A percentile compares a stretch with the other conserved stretches of the same genome.
Conservation (phyloP, 92 coral and sea anemone genomes). For the Micromussa lordhowensis region DNA sequence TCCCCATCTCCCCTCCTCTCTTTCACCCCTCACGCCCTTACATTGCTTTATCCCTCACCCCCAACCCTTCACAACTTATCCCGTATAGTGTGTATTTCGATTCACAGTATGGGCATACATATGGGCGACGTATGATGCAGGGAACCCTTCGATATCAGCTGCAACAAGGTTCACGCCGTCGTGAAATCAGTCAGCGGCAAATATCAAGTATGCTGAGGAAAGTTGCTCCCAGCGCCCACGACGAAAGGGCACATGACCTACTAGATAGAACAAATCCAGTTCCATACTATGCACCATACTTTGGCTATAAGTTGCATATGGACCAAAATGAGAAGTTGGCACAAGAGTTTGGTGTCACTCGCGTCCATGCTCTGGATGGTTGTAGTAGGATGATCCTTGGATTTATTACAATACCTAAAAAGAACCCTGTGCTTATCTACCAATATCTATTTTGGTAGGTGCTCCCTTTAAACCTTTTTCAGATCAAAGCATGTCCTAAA, state of each 20-base stretch:
- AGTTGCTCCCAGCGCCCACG: conserved; percentile 38
- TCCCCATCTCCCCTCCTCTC: too few relatives aligned
- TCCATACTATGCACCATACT: conserved; percentile 64
- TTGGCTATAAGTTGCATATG: conserved; percentile 63
- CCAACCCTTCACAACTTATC: too few relatives aligned
- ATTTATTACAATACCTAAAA: conserved; percentile 51
- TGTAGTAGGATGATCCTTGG: conserved; percentile 61
- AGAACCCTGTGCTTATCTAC: conserved; percentile 47
- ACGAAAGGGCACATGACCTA: conserved; percentile 39
- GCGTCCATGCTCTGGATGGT: conserved; percentile 55
- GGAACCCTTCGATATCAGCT: conserved; percentile 33
- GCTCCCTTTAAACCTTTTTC: neutral
- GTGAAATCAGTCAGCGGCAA: conserved; percentile 35
- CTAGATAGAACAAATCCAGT: conserved; percentile 54
- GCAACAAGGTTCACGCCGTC: neutral
- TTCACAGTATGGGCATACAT: conserved; percentile 52
- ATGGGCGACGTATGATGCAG: conserved; percentile 54
- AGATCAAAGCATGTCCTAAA: too few relatives aligned
- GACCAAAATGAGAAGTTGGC: conserved; percentile 68
- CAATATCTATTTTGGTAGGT: conserved; percentile 45
- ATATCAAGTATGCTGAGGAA: conserved; percentile 26
- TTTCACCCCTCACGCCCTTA: too few relatives aligned
- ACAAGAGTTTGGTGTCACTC: conserved; percentile 61
- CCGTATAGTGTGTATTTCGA: neutral
- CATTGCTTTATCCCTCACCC: neutral